phyloP scores from a whole-genome alignment of 2,888 invertebrate genomes.

The Protonemura montana region DNA sequence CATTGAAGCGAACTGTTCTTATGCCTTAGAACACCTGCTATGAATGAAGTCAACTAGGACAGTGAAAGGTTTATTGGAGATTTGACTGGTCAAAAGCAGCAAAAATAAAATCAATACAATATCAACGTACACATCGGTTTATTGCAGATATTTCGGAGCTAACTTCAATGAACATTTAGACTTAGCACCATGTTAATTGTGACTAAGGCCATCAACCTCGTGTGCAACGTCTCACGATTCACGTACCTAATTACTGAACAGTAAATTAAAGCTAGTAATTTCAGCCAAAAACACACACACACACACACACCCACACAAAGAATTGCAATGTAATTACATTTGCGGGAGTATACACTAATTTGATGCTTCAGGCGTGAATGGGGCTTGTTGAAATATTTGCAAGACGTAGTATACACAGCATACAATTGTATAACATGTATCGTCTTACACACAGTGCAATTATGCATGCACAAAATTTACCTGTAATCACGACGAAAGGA shows the following conservation, averaged over 20 bases:
- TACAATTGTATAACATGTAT: neutral
- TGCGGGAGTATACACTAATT: neutral
- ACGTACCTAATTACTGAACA: neutral
- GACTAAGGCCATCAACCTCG: neutral
- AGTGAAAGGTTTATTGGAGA: slow-evolving; percentile 16
- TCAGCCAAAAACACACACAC: neutral
- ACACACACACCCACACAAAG: too few species aligned
- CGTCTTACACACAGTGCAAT: neutral
- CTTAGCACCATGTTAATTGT: neutral
- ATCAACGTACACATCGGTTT: neutral
- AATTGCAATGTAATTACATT: neutral
- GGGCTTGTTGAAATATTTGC: neutral
- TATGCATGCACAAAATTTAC: neutral
- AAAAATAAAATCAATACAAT: neutral
- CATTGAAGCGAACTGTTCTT: neutral
- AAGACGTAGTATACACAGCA: neutral
- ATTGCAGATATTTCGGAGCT: neutral
- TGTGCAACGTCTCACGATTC: neutral
- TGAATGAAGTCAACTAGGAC: slow-evolving; percentile 14
- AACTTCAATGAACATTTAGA: neutral
- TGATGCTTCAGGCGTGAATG: neutral
- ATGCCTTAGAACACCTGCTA: neutral
- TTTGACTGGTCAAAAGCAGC: too few species aligned
- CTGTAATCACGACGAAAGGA: neutral
- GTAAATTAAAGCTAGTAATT: neutral